Percentiles rank a stretch among this genome's conserved stretches.
Conservation (phyloP, 2,888 invertebrate species). For the Rhyacophila evoluta region DNA sequence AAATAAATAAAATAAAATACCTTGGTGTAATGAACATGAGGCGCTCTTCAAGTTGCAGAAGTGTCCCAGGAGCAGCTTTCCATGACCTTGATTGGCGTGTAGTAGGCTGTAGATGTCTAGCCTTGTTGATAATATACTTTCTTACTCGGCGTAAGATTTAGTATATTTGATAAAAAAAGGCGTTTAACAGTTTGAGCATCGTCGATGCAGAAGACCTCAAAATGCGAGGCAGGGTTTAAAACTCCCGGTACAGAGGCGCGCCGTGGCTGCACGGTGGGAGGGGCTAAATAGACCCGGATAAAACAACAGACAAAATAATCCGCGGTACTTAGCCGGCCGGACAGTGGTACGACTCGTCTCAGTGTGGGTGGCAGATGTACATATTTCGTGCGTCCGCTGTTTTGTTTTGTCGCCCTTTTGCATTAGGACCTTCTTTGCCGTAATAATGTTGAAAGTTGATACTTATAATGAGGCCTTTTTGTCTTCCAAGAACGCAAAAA, state of each 20-base stretch:
- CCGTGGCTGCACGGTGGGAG: not conserved
- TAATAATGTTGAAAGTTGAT: not conserved
- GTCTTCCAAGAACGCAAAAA: too few relatives aligned
- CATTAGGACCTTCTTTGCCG: not conserved
- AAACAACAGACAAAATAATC: constrained; percentile 55
- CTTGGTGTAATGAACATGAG: too few relatives aligned
- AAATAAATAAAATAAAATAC: too few relatives aligned
- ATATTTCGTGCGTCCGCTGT: not conserved
- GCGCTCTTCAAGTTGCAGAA: too few relatives aligned
- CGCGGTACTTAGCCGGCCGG: constrained; percentile 48
- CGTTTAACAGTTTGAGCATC: not conserved
- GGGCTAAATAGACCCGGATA: constrained; percentile 37
- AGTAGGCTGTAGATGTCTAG: too few relatives aligned
- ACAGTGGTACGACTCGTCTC: constrained; percentile 32
- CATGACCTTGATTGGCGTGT: too few relatives aligned
- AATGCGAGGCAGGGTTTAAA: not conserved
- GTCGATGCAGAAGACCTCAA: not conserved
- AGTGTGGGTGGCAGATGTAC: constrained; percentile 26
- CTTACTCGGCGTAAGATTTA: too few relatives aligned
- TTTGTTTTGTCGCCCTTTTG: not conserved
- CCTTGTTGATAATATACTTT: too few relatives aligned
- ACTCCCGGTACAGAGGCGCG: not conserved
- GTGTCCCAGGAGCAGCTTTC: too few relatives aligned
- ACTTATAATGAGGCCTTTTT: too few relatives aligned
- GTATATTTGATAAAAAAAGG: too few relatives aligned